Base-by-base conservation (phyloP, 2,888 invertebrate species). In the Oscheius sp. region DNA sequence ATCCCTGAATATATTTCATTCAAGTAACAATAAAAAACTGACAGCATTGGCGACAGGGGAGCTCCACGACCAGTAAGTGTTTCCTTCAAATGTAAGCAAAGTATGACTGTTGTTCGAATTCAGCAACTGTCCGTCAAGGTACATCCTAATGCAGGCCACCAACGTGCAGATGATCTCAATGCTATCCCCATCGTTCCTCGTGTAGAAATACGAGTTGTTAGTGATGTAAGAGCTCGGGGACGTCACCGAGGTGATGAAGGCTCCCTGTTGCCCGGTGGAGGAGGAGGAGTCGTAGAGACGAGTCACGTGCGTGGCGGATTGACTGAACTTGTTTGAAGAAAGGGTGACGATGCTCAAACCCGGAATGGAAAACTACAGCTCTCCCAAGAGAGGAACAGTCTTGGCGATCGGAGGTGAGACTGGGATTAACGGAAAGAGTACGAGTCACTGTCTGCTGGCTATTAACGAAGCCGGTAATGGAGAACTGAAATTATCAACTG, bases 171-270 rank as follows among this genome's bases (percentile, higher is more conserved):
- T 33, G 35, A 75, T 57, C 35, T 80, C 79, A 3, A 80, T 32
- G 10, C 74, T 63, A 35, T 79, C 79, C n/a, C 79, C 77, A 0
- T 65, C 72, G 42, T 79, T 76, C 73, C 76, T 74, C 3, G 82
- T 82, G 68, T 74, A 77, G 66, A 82, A 82, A 29, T 76, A 35
- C 4, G 76, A 73, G 35, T 66, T 58, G 7, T 13, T 32, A 1
- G 1, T 1, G 7, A 77, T 57, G 37, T 73, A 80, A 35, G 81
- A 81, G 11, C 79, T 76, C 1, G 76, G 62, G 0, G 78, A 73
- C 2, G 83, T 80, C 4, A 78, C 75, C 9, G 77, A 76, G n/a
- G 78, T 76, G n/a, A 79, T 59, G 48, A 77, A 82, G 21, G 79
- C 78, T 35, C 83, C 83, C 9, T 60, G 47, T 48, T 60, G n/a